These are phyloP conservation scores for Nomada goodeniana DNA, from an alignment of 2,888 invertebrate species.

Conservation along the genomic window DNA sequence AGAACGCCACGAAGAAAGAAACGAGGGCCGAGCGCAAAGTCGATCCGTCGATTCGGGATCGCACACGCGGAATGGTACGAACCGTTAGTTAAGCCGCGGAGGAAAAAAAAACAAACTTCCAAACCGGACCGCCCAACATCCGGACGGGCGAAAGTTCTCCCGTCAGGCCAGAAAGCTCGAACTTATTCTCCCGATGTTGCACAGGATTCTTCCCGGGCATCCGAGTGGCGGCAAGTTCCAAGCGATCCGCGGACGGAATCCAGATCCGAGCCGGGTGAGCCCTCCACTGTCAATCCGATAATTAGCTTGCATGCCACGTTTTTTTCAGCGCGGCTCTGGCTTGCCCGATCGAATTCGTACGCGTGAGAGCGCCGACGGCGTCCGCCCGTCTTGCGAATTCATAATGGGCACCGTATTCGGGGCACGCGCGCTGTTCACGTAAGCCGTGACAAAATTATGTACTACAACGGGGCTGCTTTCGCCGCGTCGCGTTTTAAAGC, in stretches of 20 bases:
- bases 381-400: constrained; percentile 63
- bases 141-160: neutral
- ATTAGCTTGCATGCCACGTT: constrained; percentile 68
- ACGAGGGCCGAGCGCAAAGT: no score
- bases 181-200: constrained; percentile 44
- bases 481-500: constrained; percentile 42
- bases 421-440: constrained; percentile 62
- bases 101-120: neutral
- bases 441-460: constrained; percentile 65
- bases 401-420: constrained; percentile 55
- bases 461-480: constrained; percentile 60
- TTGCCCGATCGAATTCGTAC: constrained; percentile 53
- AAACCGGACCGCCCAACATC: neutral
- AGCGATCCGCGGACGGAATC: constrained; percentile 49
- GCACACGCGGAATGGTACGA: no score
- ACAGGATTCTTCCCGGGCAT: constrained; percentile 36
- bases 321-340: constrained; percentile 48
- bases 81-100: neutral
- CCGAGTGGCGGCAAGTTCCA: constrained; percentile 54
- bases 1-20: no score
- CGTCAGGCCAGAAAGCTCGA: neutral
- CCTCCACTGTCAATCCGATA: constrained; percentile 63
- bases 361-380: constrained; percentile 30
- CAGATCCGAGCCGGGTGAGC: constrained; percentile 49
- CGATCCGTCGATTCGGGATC: no score